These are phyloP conservation scores for Ptyas mucosa DNA, from an alignment of 2,113 vertebrate species.

Conservation along the genomic window DNA sequence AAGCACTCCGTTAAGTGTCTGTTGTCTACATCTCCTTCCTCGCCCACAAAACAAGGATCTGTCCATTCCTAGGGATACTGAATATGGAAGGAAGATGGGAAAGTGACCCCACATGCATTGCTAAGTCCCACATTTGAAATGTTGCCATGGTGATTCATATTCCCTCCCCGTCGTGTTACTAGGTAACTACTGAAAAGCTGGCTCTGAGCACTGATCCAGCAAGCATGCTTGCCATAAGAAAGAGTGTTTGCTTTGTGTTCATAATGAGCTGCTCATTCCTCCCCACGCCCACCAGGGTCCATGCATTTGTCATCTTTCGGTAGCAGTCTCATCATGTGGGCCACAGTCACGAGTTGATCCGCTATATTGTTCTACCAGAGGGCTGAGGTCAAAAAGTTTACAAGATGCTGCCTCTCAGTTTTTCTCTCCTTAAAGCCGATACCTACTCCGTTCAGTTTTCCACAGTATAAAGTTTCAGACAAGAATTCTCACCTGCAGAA, in stretches of 20 bases:
- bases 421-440: not conserved
- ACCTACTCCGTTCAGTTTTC: not conserved
- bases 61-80: not conserved
- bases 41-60: not conserved
- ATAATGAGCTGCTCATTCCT: not conserved
- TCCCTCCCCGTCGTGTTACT: constrained; percentile 1
- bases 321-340: not conserved
- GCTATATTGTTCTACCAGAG: not conserved
- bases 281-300: constrained; percentile 15
- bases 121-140: not conserved
- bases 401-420: not conserved
- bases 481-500: not conserved
- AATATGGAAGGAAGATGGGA: not conserved
- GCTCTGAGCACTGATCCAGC: not conserved
- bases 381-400: not conserved
- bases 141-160: not conserved
- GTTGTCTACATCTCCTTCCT: not conserved
- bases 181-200: constrained; percentile 24
- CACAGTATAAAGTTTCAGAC: not conserved
- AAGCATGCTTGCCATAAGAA: not conserved
- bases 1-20: not conserved
- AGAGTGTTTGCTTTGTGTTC: not conserved
- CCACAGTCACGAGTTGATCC: not conserved
- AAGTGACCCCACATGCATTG: not conserved
- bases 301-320: not conserved